Conservation (phyloP, 2,888 invertebrate species). For the Acanthosepion lycidas region DNA sequence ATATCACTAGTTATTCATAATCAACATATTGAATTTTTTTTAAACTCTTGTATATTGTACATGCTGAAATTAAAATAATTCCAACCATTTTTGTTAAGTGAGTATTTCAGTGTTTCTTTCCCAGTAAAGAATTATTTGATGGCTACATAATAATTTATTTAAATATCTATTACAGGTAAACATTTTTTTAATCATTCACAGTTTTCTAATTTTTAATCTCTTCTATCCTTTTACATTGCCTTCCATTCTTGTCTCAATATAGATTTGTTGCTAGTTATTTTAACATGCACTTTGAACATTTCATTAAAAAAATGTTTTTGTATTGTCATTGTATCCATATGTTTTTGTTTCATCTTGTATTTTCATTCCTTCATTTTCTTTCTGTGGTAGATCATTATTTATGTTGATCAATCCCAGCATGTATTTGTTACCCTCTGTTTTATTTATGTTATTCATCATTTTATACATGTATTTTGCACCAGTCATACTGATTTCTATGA, state of each 20-base stretch:
- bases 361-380: neutral
- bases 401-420: constrained; percentile 20
- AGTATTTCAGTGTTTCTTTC: constrained; percentile 41
- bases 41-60: neutral
- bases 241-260: constrained; percentile 6
- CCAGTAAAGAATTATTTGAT: constrained; percentile 42
- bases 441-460: neutral
- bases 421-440: constrained; percentile 33
- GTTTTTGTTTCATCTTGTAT: neutral
- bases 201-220: neutral
- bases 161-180: constrained; percentile 42
- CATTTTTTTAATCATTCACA: neutral
- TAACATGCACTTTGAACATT: neutral
- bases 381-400: constrained; percentile 17
- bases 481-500: neutral
- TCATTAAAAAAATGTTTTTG: neutral
- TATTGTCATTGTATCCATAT: neutral
- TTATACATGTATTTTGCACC: neutral
- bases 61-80: neutral
- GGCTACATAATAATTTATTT: neutral
- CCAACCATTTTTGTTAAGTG: neutral
- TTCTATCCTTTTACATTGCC: neutral
- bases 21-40: neutral
- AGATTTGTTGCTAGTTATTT: neutral
- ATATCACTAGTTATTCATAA: neutral